A percentile compares a stretch with the other conserved stretches of the same genome.
phyloP scores from a whole-genome alignment of 1,140 invertebrate genomes.

The Macrostomum lignano region DNA sequence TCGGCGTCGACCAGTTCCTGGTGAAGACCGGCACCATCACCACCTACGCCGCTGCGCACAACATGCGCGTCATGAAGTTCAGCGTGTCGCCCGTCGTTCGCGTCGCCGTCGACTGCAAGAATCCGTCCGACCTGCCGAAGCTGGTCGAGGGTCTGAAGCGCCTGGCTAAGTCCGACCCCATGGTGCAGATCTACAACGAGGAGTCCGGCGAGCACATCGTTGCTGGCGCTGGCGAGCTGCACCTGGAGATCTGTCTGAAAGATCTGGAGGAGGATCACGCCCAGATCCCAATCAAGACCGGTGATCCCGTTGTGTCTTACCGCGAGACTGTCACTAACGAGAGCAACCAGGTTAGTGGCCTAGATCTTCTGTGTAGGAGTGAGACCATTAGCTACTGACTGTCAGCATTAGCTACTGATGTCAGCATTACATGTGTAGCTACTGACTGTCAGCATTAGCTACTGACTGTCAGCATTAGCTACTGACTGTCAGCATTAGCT shows the following conservation, averaged over 20 bases:
- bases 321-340: slow-evolving; percentile 68
- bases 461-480: no score
- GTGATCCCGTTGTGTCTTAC: slow-evolving; percentile 95
- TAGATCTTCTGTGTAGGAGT: no score
- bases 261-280: slow-evolving; percentile 99
- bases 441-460: no score
- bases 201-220: slow-evolving; percentile 99
- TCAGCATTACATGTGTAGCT: no score
- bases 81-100: slow-evolving; percentile 93
- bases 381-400: no score
- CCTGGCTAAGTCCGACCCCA: slow-evolving; percentile 96
- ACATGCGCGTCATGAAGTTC: slow-evolving; percentile 58
- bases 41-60: slow-evolving; percentile 94
- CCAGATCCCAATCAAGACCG: slow-evolving; percentile 91
- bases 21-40: slow-evolving; percentile 97
- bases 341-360: background rate
- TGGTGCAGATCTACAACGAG: slow-evolving; percentile 65
- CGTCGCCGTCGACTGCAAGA: slow-evolving; percentile 95
- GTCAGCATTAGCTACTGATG: no score
- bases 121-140: slow-evolving; percentile 91
- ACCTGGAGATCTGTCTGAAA: slow-evolving; percentile 97
- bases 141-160: slow-evolving; percentile 86
- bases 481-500: no score
- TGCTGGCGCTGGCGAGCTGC: slow-evolving; percentile 91
- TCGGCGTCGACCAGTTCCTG: slow-evolving; percentile 95